Base-by-base conservation (phyloP, 1,140 invertebrate species). In the Dendroctonus valens region DNA sequence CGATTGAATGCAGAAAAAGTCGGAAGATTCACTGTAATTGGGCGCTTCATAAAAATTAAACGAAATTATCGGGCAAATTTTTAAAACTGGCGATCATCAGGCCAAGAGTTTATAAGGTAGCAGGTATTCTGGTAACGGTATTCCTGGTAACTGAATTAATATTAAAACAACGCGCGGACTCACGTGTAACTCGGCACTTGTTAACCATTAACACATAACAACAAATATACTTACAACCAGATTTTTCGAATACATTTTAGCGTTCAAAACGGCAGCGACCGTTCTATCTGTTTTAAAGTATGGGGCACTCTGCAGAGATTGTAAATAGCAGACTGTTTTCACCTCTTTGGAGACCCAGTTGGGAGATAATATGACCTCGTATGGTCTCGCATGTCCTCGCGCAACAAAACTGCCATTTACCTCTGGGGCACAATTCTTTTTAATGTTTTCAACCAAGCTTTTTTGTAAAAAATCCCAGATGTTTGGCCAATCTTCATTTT, bases 351-450 rank as follows among this genome's bases (percentile, higher is more conserved):
- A 67, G 69, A 70, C 69, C 65, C 69, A 67, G 49, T 70, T 70
- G 64, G 64, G 64, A 65, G 48, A 70, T 69, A 69, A 69, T 70
- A 62, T 70, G 69, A 70, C 69, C 69, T 70, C 69, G 69, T 70
- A 70, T 54, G 50, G 58, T 63, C 65, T 70, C 68, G 68, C 59
- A 59, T 70, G 69, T 67, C 69, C 69, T 67, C 69, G 69, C 62
- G 63, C 52, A 57, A 54, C 61, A 64, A 64, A 59, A 48, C 53
- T 65, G 63, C 53, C 63, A 65, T 65, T 65, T 64, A 64, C 53
- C 61, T 59, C 41, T 42, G 9, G 41, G 57, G 41, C 57, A 44
- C 12, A 6, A 52, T 52, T 12, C 37, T 52, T 52, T 37, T 26
- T 9, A 26, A 52, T 26, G 50, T 14, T 52, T 52, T 14, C 15